phyloP scores from a whole-genome alignment of 2,113 vertebrate species.

The Elaphurus davidianus region DNA sequence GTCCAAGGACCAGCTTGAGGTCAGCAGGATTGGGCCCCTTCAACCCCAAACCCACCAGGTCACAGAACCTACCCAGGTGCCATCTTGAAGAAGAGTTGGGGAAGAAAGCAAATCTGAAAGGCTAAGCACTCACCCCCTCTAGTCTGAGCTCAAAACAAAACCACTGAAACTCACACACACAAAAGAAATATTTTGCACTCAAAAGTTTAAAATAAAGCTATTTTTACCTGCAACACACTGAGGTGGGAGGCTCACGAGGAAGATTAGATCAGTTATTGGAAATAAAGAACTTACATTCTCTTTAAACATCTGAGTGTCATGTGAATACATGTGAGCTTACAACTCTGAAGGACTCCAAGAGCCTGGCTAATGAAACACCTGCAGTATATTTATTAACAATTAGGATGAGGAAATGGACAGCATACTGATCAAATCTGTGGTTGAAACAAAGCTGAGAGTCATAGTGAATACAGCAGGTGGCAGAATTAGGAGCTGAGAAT shows the following conservation, averaged over 20 bases:
- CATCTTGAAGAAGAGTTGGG: neutral
- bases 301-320: constrained; percentile 29
- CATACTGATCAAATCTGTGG: constrained; percentile 58
- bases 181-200: neutral
- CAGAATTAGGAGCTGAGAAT: neutral
- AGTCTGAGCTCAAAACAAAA: neutral
- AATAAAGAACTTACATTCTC: neutral
- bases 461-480: neutral
- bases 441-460: constrained; percentile 19
- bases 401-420: constrained; percentile 54
- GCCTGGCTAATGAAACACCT: constrained; percentile 64
- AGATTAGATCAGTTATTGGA: constrained; percentile 37
- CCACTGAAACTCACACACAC: neutral
- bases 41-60: neutral
- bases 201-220: neutral
- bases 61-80: neutral
- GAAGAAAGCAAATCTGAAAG: neutral
- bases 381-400: constrained; percentile 67
- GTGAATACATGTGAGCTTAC: neutral
- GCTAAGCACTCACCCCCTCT: neutral
- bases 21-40: neutral
- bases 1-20: neutral
- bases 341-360: constrained; percentile 41
- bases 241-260: neutral
- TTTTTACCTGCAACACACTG: neutral